phyloP scores from a whole-genome alignment of 2,888 invertebrate genomes.

The Anorthoa munda region DNA sequence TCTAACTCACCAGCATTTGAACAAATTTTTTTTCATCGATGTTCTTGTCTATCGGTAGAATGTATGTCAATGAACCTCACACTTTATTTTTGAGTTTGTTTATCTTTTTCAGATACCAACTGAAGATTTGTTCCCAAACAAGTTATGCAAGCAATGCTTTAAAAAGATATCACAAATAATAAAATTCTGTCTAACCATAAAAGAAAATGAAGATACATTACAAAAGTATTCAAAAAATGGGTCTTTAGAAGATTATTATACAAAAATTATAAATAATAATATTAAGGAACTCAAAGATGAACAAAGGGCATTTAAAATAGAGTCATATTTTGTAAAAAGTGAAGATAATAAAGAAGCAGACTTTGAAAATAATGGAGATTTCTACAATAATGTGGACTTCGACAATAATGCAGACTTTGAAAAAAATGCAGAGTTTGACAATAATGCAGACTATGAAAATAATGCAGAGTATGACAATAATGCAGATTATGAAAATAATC shows the following conservation, averaged over 20 bases:
- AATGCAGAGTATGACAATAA: not conserved
- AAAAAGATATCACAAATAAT: slow-evolving; percentile 71
- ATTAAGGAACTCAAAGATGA: slow-evolving; percentile 46
- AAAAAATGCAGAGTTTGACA: not conserved
- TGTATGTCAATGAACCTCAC: too few relatives aligned
- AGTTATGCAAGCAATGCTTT: slow-evolving; percentile 73
- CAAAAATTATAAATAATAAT: slow-evolving; percentile 48
- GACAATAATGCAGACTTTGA: too few relatives aligned
- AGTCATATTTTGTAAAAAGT: slow-evolving; percentile 25
- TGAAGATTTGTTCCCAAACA: slow-evolving; percentile 70
- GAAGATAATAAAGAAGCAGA: slow-evolving; percentile 1
- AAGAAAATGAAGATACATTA: slow-evolving; percentile 73
- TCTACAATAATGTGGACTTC: too few relatives aligned
- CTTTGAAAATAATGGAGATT: too few relatives aligned
- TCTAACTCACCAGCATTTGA: too few relatives aligned
- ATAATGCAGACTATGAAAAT: too few relatives aligned
- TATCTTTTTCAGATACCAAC: slow-evolving; percentile 70
- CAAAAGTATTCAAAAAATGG: slow-evolving; percentile 56
- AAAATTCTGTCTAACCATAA: slow-evolving; percentile 69
- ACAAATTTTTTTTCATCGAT: too few relatives aligned
- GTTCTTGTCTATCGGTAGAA: too few relatives aligned
- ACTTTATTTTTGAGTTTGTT: not conserved
- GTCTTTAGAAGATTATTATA: slow-evolving; percentile 61
- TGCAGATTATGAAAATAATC: slow-evolving; percentile 5
- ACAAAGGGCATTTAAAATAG: not conserved